Percentiles rank a stretch among this genome's conserved stretches.
Evolutionary conservation across 2,113 vertebrate species (phyloP).

Genomic region (Nettapus auritus): DNA sequence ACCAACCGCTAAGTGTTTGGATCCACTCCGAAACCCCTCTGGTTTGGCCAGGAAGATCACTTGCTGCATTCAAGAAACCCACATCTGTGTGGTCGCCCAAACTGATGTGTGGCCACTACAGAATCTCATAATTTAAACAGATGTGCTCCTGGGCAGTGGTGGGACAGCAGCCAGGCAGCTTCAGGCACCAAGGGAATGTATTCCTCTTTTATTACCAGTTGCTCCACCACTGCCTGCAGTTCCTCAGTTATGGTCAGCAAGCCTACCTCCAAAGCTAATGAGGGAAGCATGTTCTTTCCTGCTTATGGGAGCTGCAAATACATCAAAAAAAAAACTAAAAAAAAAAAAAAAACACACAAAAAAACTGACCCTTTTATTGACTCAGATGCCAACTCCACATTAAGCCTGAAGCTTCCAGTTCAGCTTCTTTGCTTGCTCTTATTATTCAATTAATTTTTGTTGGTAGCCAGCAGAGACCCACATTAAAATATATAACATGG

Average conservation of each 20-base stretch:
- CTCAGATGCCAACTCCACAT: neutral
- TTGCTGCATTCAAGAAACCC: neutral
- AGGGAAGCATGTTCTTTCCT: neutral
- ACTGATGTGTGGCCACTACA: neutral
- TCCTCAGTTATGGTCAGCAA: neutral
- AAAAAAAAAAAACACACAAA: too few relatives aligned
- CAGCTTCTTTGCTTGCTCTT: neutral
- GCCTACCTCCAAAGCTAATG: neutral
- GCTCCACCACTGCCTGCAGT: neutral
- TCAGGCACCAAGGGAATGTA: neutral
- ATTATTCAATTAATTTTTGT: slow-evolving; percentile 12
- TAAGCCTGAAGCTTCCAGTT: slow-evolving; percentile 17
- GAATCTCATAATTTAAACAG: neutral
- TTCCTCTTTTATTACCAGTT: slow-evolving; percentile 7
- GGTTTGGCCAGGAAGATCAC: neutral
- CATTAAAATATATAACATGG: neutral
- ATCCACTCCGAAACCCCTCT: neutral
- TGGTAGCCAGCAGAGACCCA: neutral
- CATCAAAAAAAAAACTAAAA: slow-evolving; percentile 2
- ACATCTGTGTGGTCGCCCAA: slow-evolving; percentile 14
- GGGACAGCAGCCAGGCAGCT: slow-evolving; percentile 43
- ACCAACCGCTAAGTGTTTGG: neutral
- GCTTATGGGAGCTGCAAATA: neutral
- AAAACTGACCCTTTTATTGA: slow-evolving; percentile 12
- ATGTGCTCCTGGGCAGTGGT: slow-evolving; percentile 32